These are phyloP conservation scores for Caerostris darwini DNA, from an alignment of 1,140 invertebrate genomes.

Conservation along the genomic window DNA sequence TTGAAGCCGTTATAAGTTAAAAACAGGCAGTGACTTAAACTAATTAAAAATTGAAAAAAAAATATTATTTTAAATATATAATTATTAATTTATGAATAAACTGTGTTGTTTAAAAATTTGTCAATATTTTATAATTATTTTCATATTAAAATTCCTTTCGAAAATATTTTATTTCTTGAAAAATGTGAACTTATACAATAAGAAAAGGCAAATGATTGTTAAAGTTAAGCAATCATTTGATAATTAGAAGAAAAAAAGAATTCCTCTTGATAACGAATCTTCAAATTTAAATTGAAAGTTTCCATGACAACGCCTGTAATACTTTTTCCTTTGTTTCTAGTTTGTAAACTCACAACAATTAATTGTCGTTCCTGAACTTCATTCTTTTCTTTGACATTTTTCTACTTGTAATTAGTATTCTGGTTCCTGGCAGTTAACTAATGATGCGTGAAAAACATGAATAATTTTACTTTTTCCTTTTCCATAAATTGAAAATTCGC, in stretches of 20 bases:
- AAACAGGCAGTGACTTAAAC: no score
- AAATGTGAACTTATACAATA: no score
- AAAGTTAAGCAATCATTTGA: background rate
- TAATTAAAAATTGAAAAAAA: no score
- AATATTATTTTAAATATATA: no score
- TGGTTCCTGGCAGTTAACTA: background rate
- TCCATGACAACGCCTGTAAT: background rate
- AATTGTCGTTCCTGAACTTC: constrained; percentile 8
- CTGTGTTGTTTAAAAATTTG: no score
- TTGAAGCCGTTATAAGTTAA: no score
- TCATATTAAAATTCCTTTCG: no score
- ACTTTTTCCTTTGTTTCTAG: background rate
- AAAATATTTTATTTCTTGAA: no score
- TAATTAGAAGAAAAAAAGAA: background rate
- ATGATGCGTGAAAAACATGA: constrained; percentile 14
- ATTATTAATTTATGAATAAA: no score
- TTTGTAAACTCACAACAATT: constrained; percentile 25
- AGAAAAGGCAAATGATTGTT: background rate
- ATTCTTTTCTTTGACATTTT: background rate
- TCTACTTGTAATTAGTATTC: constrained; percentile 22
- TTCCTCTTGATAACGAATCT: background rate
- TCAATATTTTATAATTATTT: no score
- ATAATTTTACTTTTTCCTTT: background rate
- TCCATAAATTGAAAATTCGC: background rate
- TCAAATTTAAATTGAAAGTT: constrained; percentile 34